Base-by-base conservation (phyloP, 2,888 invertebrate genomes). In the Dasysyrphus tricinctus region DNA sequence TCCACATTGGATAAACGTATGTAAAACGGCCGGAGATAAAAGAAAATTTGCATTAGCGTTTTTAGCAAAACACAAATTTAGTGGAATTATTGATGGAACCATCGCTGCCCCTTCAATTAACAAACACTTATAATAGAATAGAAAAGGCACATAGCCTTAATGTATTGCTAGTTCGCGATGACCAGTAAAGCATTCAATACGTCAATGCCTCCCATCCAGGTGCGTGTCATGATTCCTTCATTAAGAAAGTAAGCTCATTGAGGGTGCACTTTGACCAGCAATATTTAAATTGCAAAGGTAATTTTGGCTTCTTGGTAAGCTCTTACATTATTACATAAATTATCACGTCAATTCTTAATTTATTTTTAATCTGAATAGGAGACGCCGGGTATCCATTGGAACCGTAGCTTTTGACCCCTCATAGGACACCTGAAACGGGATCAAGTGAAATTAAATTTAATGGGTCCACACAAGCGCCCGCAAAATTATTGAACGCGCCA, bases 231-330 rank as follows among this genome's bases (percentile, higher is more conserved):
- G 32, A 32, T 32, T 32, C 32, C 32, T 32, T 32, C 32, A 32
- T 32, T 32, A 4, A 5, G 32, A 32, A 32, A 4, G 5, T 32
- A 32, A 32, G 32, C 32, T 5, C 44, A 6, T n/a, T 44, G 5
- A 44, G 44, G 14, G 44, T 5, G 1, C 44, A 44, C n/a, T n/a
- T 44, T 44, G 44, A 39, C 2, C 39, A 39, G 39, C 11, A 39
- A 11, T 39, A 39, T 39, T 39, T 39, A 39, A 39, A 12, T 44
- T 4, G 44, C 3, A 14, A 0, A 5, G 4, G 44, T n/a, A 44
- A 44, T 44, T 44, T 44, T 44, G 44, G 14, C 44, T 44, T n/a
- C 44, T 44, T 44, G 44, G 44, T n/a, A n/a, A 44, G n/a, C n/a
- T 44, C 14, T n/a, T 44, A n/a, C n/a, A 6, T 34, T 34, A 34